These are phyloP conservation scores for Microctenopoma steveboyesi DNA, from an alignment of 2,797 vertebrate species.

Conservation along the genomic window DNA sequence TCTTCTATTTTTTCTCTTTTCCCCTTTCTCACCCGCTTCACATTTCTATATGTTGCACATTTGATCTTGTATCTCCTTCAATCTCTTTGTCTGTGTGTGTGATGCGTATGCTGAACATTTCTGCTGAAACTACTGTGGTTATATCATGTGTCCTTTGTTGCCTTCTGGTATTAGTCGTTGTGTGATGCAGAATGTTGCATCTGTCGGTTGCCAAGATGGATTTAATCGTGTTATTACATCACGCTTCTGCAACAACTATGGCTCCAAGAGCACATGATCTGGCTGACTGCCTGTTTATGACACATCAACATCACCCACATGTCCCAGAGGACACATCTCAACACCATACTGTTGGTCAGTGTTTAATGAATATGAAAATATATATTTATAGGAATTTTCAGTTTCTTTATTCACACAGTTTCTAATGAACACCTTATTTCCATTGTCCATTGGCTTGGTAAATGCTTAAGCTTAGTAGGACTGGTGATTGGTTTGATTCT, in stretches of 20 bases:
- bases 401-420: neutral
- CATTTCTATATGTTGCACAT: slow-evolving; percentile 20
- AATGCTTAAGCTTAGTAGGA: no score
- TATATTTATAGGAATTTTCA: neutral
- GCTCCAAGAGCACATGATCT: neutral
- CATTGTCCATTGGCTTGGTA: no score
- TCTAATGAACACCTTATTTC: neutral
- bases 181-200: slow-evolving; percentile 8
- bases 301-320: slow-evolving; percentile 5
- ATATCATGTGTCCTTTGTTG: slow-evolving; percentile 26
- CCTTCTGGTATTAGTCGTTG: slow-evolving; percentile 13
- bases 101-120: slow-evolving; percentile 35
- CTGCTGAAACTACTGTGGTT: neutral
- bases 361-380: neutral
- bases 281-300: slow-evolving; percentile 41
- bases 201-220: slow-evolving; percentile 17
- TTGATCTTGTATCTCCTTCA: neutral
- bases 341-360: neutral
- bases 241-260: slow-evolving; percentile 33
- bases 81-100: slow-evolving; percentile 3
- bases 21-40: slow-evolving; percentile 10
- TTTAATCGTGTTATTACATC: slow-evolving; percentile 10
- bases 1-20: slow-evolving; percentile 32
- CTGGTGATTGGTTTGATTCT: no score
- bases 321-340: slow-evolving; percentile 30